A percentile compares a stretch with the other conserved stretches of the same genome.
phyloP scores from a whole-genome alignment of 2,888 invertebrate species.

The Pediacus dermestoides region DNA sequence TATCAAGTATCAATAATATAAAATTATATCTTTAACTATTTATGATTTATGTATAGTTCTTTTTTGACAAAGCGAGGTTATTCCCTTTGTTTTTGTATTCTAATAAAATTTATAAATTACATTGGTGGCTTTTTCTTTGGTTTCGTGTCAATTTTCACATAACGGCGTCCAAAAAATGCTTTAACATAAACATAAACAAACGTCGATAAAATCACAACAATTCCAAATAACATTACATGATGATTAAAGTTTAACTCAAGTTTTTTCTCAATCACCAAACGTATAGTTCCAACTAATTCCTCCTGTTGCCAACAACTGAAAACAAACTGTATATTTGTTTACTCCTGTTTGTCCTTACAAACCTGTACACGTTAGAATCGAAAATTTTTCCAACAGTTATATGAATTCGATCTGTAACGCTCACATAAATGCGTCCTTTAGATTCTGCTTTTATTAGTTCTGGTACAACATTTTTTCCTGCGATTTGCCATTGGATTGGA shows the following conservation, averaged over 20 bases:
- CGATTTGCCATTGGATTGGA: constrained; percentile 58
- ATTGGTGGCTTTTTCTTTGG: no score
- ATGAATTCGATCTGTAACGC: constrained; percentile 56
- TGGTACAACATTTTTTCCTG: constrained; percentile 52
- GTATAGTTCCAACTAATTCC: constrained; percentile 58
- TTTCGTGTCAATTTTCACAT: no score
- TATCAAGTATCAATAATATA: no score
- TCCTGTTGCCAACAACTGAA: constrained; percentile 64
- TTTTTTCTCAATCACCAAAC: constrained; percentile 55
- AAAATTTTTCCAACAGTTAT: constrained; percentile 52
- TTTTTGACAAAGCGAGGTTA: no score
- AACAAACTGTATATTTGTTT: constrained; percentile 14
- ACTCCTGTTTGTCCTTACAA: not conserved
- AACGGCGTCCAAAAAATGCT: constrained; percentile 48
- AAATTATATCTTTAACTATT: no score
- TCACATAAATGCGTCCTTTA: constrained; percentile 56
- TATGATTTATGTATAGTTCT: no score
- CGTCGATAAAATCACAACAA: constrained; percentile 45
- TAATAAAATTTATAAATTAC: no score
- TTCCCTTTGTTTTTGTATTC: no score
- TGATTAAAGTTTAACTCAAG: constrained; percentile 50
- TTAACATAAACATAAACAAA: constrained; percentile 49
- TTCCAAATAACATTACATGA: constrained; percentile 50
- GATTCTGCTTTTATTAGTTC: constrained; percentile 51
- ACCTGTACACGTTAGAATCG: constrained; percentile 63